Evolutionary conservation across 23 tunicate genomes (phyloP).

Genomic region (Phallusia fumigata): DNA sequence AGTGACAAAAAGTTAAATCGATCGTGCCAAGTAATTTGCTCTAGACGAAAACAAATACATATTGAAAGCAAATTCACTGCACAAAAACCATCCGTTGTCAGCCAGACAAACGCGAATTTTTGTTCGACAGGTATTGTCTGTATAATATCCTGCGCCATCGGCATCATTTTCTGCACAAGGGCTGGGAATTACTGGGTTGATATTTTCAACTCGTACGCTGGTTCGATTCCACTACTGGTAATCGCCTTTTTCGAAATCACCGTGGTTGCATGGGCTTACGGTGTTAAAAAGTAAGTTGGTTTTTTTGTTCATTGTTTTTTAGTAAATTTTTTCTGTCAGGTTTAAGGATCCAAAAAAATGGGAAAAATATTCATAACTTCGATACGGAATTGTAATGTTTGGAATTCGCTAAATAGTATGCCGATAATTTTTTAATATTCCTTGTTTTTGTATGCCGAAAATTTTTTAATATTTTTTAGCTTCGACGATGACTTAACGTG

Average conservation of each 20-base stretch:
- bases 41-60: no score
- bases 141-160: conserved; percentile 70
- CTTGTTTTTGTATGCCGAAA: neutral
- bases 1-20: no score
- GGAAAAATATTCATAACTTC: no score
- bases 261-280: conserved; percentile 81
- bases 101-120: neutral
- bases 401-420: no score
- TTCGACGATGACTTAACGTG: conserved; percentile 75
- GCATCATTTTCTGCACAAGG: conserved; percentile 72
- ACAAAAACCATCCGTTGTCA: no score
- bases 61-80: no score
- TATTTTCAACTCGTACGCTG: conserved; percentile 92
- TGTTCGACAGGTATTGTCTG: conserved; percentile 55
- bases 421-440: neutral
- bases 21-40: no score
- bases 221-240: conserved; percentile 85
- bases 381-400: no score
- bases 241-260: conserved; percentile 88
- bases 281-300: conserved; percentile 54
- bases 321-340: no score
- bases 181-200: conserved; percentile 99
- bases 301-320: no score
- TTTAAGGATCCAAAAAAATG: no score
- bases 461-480: conserved; percentile 17